phyloP scores from a whole-genome alignment of 2,797 vertebrate genomes.

The Carcharodon carcharias region DNA sequence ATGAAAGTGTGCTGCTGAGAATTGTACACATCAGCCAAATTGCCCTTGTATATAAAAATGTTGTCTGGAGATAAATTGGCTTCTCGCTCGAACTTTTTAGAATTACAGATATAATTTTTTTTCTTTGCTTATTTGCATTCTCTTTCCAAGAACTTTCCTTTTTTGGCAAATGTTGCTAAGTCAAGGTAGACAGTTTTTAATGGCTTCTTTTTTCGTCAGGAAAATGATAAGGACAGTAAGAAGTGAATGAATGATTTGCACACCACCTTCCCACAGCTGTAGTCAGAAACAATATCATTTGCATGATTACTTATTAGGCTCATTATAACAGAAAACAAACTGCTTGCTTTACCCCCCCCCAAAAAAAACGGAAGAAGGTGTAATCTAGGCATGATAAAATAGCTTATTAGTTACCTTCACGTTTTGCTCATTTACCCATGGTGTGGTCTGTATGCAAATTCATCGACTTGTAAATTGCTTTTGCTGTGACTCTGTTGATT shows the following conservation, averaged over 20 bases:
- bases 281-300: slow-evolving; percentile 47
- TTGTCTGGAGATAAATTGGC: background rate
- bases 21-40: background rate
- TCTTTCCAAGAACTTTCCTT: background rate
- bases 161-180: slow-evolving; percentile 3
- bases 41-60: background rate
- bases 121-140: background rate
- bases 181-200: background rate
- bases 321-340: slow-evolving; percentile 65
- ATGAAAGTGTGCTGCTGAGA: slow-evolving; percentile 21
- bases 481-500: slow-evolving; percentile 41
- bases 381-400: slow-evolving; percentile 66
- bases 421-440: slow-evolving; percentile 47
- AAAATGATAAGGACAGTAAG: slow-evolving; percentile 14
- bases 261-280: slow-evolving; percentile 46
- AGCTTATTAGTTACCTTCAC: slow-evolving; percentile 56
- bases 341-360: slow-evolving; percentile 60
- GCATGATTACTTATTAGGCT: slow-evolving; percentile 68
- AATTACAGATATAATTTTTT: background rate
- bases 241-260: background rate
- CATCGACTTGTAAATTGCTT: slow-evolving; percentile 51
- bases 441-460: slow-evolving; percentile 37
- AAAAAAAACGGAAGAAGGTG: slow-evolving; percentile 58
- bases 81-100: background rate
- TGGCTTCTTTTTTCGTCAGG: background rate